Base-by-base conservation (phyloP, 2,888 invertebrate species). In the Netelia fuscicornis region DNA sequence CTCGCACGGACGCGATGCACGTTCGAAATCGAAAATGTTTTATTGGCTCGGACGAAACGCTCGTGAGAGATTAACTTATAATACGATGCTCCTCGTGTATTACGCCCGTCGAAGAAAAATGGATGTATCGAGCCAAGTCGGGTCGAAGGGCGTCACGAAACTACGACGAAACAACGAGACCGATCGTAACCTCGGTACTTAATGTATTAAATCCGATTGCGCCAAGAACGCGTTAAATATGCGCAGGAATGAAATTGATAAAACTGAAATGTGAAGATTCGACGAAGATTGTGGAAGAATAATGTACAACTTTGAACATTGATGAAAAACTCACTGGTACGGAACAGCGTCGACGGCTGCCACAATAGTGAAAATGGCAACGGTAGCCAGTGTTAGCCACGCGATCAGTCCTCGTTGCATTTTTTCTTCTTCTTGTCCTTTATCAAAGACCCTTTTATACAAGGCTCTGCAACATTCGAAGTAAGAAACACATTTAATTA, bases 381-480 rank as follows among this genome's bases (percentile, higher is more conserved):
- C 76, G n/a, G 89, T 84, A 17, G 88, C 88, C 76, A 92, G 78
- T 70, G 91, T 85, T 54, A 91, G 85, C 87, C 90, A 92, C 54
- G 90, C 85, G 52, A 91, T 83, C 48, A 91, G 89, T 84, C 90
- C 84, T 77, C 86, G 88, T 83, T 92, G 92, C 92, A 92, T 93
- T 81, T 78, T 88, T 48, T 48, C 48, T 37, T 86, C 2, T 52
- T 85, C 2, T 10, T 60, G 13, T 25, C 68, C 44, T 37, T 83
- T 60, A 25, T 78, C 78, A 25, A 58, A 11, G 42, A 54, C n/a
- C 11, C 65, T 9, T 71, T 60, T 62, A 10, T 13, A 37, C 78
- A 67, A 60, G 10, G 48, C 71, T 44, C 83, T 82, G 68, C 37
- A 86, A 82, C 44, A 54, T 58, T 17, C 42, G 76, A 56, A 76